A percentile compares a stretch with the other conserved stretches of the same genome.
Evolutionary conservation across 2,888 invertebrate species (phyloP).

Genomic region (Agrenia bidenticulata): DNA sequence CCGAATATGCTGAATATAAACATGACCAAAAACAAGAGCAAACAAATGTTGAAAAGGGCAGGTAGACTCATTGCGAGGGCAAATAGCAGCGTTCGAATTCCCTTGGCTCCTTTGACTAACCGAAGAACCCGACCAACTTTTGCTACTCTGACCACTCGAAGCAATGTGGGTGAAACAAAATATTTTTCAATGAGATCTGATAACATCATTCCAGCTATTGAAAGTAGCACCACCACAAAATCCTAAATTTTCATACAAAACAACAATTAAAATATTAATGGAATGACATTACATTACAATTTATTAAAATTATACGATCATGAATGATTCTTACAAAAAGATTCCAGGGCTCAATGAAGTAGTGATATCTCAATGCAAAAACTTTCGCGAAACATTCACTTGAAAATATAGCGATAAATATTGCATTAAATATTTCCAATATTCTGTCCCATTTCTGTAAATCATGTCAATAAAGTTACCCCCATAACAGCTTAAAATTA

Average conservation of each 20-base stretch:
- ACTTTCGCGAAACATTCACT: conserved; percentile 97
- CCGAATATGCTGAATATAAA: conserved; percentile 99
- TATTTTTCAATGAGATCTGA: conserved; percentile 96
- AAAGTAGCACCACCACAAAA: conserved; percentile 24
- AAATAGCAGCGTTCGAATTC: conserved; percentile 94
- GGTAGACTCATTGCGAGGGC: conserved; percentile 98
- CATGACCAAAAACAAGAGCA: conserved; percentile 96
- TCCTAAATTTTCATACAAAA: not conserved
- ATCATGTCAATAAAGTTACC: not conserved
- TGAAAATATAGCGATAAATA: conserved; percentile 98
- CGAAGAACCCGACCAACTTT: conserved; percentile 96
- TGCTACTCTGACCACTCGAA: conserved; percentile 96
- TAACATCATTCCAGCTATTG: conserved; percentile 78
- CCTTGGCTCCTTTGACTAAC: conserved; percentile 97
- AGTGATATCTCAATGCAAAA: conserved; percentile 95
- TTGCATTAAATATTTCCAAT: conserved; percentile 89
- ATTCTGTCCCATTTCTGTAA: conserved; percentile 60
- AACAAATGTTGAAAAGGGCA: conserved; percentile 97
- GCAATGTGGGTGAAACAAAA: conserved; percentile 95
- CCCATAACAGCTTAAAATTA: not conserved
- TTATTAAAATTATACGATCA: too few relatives aligned
- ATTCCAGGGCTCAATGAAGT: conserved; percentile 98
- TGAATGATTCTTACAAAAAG: conserved; percentile 67
- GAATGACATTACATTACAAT: too few relatives aligned
- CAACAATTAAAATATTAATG: too few relatives aligned